A percentile compares a stretch with the other conserved stretches of the same genome.
Evolutionary conservation across 1,140 invertebrate species (phyloP).

Genomic region (Radopholus similis): DNA sequence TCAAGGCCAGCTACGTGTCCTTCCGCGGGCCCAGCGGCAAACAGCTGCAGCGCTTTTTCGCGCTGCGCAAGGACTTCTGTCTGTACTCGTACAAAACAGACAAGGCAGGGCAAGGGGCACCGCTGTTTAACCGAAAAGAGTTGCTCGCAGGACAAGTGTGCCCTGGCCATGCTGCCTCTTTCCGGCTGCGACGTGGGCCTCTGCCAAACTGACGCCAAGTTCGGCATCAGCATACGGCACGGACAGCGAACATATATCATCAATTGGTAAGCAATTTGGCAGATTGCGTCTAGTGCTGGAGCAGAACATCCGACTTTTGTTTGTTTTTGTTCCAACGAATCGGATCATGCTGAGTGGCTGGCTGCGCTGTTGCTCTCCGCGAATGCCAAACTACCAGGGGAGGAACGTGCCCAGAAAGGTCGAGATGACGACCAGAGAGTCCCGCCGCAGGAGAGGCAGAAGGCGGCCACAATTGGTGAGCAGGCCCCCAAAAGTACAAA

Average conservation of each 20-base stretch:
- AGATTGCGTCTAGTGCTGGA: background rate
- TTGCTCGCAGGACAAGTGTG: constrained; percentile 32
- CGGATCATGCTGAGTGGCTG: constrained; percentile 46
- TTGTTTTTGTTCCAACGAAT: constrained; percentile 20
- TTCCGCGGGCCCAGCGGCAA: constrained; percentile 39
- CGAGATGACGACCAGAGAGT: background rate
- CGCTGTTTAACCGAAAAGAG: too few relatives aligned
- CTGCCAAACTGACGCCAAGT: constrained; percentile 25
- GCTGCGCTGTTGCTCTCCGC: constrained; percentile 41
- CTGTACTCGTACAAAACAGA: constrained; percentile 49
- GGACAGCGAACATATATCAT: constrained; percentile 29
- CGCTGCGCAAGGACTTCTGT: constrained; percentile 57
- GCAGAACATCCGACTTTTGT: background rate
- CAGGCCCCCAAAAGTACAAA: background rate
- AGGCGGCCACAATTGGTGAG: background rate
- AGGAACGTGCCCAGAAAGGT: too few relatives aligned
- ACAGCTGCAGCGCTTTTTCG: constrained; percentile 46
- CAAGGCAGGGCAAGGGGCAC: constrained; percentile 16
- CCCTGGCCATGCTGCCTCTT: constrained; percentile 41
- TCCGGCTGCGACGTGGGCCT: constrained; percentile 42
- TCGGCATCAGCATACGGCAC: constrained; percentile 35
- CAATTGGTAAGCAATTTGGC: background rate
- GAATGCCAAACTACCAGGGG: constrained; percentile 41
- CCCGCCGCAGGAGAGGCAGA: background rate
- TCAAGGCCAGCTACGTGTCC: constrained; percentile 37